A percentile compares a stretch with the other conserved stretches of the same genome.
phyloP scores from a whole-genome alignment of 23 tunicate genomes.

The Diplosoma virens region DNA sequence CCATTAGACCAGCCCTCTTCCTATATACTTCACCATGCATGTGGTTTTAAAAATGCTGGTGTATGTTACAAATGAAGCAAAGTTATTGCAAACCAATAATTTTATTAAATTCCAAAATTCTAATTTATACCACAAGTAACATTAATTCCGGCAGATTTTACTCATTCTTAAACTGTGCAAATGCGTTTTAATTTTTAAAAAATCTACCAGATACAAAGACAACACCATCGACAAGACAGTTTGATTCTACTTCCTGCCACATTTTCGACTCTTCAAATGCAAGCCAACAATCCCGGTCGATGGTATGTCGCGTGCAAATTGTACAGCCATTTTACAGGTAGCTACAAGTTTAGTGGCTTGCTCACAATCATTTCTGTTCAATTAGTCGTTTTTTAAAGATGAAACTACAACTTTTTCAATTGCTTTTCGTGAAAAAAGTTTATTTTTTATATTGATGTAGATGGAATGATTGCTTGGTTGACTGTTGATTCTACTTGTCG shows the following conservation, averaged over 20 bases:
- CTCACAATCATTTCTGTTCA: too few relatives aligned
- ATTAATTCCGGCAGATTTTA: neutral
- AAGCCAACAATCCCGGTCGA: conserved; percentile 48
- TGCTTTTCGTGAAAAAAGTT: neutral
- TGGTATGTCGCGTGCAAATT: conserved; percentile 54
- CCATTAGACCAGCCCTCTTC: too few relatives aligned
- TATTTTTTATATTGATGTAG: conserved; percentile 1
- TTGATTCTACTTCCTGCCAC: conserved; percentile 55
- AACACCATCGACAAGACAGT: conserved; percentile 59
- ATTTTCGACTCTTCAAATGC: conserved; percentile 44
- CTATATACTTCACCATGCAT: too few relatives aligned
- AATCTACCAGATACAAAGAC: conserved; percentile 30
- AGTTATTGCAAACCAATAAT: too few relatives aligned
- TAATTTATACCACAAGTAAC: too few relatives aligned
- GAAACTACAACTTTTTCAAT: neutral
- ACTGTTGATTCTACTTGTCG: conserved; percentile 37
- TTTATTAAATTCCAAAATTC: too few relatives aligned
- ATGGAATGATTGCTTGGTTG: conserved; percentile 49
- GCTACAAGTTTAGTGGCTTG: neutral
- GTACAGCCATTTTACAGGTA: conserved; percentile 67
- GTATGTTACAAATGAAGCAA: too few relatives aligned
- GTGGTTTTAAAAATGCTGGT: too few relatives aligned
- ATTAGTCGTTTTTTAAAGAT: neutral
- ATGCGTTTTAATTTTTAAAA: neutral
- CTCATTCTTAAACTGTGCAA: neutral